A percentile compares a stretch with the other conserved stretches of the same genome.
Conservation (phyloP, 2,888 invertebrate species). For the Heliconius ethilla region DNA sequence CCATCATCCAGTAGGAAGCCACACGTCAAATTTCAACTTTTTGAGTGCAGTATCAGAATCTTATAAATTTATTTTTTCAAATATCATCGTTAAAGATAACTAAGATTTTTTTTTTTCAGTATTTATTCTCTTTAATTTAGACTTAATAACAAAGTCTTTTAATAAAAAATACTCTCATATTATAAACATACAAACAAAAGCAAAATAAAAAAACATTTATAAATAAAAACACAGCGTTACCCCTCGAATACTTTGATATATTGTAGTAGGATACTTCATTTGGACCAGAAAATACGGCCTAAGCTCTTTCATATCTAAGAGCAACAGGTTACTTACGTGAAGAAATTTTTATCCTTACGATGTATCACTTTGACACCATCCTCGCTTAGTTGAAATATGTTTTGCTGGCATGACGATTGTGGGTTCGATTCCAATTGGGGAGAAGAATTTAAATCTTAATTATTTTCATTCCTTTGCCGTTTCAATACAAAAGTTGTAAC, state of each 20-base stretch:
- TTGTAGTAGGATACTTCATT: conserved; percentile 39
- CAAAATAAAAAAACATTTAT: not conserved
- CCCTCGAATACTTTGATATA: conserved; percentile 27
- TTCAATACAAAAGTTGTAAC: not conserved
- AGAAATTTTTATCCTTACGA: conserved; percentile 75
- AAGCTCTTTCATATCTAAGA: conserved; percentile 58
- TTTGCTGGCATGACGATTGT: not conserved
- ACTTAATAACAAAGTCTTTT: too few relatives aligned
- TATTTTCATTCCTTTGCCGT: not conserved
- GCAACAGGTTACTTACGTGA: conserved; percentile 73
- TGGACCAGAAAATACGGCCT: conserved; percentile 41
- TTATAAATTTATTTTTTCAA: too few relatives aligned
- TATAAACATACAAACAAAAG: not conserved
- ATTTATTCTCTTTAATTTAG: too few relatives aligned
- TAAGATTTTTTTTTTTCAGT: too few relatives aligned
- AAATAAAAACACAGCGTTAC: conserved; percentile 2
- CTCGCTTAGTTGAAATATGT: conserved; percentile 45
- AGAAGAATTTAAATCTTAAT: not conserved
- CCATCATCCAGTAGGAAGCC: too few relatives aligned
- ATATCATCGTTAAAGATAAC: too few relatives aligned
- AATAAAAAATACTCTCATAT: not conserved
- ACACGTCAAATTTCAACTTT: too few relatives aligned
- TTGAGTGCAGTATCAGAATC: too few relatives aligned
- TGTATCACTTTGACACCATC: conserved; percentile 61
- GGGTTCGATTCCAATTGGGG: not conserved